Conservation (phyloP, 1,140 invertebrate species). For the Caenorhabditis tropicalis region DNA sequence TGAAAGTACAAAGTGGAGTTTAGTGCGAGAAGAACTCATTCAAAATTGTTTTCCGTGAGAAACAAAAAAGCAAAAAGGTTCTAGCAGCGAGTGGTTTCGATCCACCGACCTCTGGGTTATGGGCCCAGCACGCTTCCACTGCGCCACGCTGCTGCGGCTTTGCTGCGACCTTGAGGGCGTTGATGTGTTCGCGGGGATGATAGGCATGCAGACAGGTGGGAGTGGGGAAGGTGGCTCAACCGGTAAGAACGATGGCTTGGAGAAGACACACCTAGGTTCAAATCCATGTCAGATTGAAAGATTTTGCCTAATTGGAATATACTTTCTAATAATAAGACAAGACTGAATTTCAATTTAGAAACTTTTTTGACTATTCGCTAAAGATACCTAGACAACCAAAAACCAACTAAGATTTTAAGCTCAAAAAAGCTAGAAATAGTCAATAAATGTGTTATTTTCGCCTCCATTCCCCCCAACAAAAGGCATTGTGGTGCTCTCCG, state of each 20-base stretch:
- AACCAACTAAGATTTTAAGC: no score
- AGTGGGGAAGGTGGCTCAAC: neutral
- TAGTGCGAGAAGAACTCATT: neutral
- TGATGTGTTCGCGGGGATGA: neutral
- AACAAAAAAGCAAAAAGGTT: neutral
- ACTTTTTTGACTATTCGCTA: no score
- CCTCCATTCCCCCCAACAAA: neutral
- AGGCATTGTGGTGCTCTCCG: neutral
- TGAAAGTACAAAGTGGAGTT: neutral
- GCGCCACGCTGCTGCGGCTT: constrained; percentile 85
- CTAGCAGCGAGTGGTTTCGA: constrained; percentile 77
- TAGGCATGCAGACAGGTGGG: no score
- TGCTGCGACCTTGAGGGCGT: neutral
- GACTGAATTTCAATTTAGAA: no score
- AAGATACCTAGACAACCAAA: no score
- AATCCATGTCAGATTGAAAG: neutral
- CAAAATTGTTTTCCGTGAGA: neutral
- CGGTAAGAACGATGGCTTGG: neutral
- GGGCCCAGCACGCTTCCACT: constrained; percentile 95
- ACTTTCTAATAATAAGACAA: no score
- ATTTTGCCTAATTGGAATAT: no score
- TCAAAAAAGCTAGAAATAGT: no score
- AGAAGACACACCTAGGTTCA: neutral
- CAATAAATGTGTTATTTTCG: neutral
- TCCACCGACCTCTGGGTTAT: constrained; percentile 95